Evolutionary conservation across 2,888 invertebrate species (phyloP).

Genomic region (Seira sanloemensis): DNA sequence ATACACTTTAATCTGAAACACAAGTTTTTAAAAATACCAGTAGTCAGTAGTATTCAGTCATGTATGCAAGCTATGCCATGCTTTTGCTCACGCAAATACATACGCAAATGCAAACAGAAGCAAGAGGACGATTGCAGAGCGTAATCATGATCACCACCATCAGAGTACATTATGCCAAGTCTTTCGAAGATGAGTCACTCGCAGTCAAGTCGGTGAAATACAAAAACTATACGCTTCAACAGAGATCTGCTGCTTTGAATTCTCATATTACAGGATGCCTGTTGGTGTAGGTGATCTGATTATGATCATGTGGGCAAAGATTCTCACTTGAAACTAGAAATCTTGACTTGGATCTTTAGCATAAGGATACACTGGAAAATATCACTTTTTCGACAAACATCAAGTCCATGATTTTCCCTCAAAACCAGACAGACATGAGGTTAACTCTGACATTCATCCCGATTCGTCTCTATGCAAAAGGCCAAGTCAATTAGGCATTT

Average conservation of each 20-base stretch:
- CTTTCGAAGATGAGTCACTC: neutral
- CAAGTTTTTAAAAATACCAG: neutral
- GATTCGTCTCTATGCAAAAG: slow-evolving; percentile 19
- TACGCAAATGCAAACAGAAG: too few species aligned
- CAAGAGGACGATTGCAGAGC: too few species aligned
- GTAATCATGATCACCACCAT: neutral
- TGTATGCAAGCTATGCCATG: neutral
- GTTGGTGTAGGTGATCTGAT: neutral
- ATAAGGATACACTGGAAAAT: neutral
- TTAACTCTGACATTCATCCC: neutral
- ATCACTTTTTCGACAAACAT: neutral
- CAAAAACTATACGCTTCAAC: neutral
- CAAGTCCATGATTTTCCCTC: neutral
- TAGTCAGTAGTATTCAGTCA: neutral
- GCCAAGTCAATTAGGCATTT: neutral
- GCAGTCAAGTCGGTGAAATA: too few species aligned
- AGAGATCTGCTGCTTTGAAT: slow-evolving; percentile 26
- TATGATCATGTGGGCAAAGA: neutral
- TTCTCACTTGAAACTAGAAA: neutral
- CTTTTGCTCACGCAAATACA: too few species aligned
- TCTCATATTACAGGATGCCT: neutral
- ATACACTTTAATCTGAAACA: neutral
- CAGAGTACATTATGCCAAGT: neutral
- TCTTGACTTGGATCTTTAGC: neutral
- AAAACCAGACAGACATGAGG: neutral